Percentiles rank a stretch among this genome's conserved stretches.
Conservation (phyloP, 2,888 invertebrate genomes). For the Listrodromus nycthemerus region DNA sequence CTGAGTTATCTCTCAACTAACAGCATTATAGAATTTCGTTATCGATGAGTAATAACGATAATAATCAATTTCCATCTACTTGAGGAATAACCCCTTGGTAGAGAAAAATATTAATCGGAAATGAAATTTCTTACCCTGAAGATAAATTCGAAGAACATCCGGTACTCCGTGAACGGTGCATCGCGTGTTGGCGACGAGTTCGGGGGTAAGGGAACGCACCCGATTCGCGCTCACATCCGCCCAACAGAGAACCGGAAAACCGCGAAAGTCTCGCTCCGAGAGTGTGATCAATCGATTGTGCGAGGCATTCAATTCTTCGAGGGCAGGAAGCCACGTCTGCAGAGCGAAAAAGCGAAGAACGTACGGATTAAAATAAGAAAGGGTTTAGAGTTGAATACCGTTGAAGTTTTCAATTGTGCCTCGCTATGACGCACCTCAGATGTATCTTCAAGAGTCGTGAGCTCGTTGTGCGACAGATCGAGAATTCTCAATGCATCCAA, state of each 20-base stretch:
- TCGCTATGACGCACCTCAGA: slow-evolving; percentile 88
- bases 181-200: slow-evolving; percentile 92
- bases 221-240: slow-evolving; percentile 92
- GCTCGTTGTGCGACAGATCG: slow-evolving; percentile 91
- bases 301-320: slow-evolving; percentile 91
- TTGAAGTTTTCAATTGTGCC: neutral
- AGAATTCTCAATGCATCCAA: slow-evolving; percentile 90
- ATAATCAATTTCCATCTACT: neutral
- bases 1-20: no score
- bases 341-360: slow-evolving; percentile 20
- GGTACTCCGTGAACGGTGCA: slow-evolving; percentile 93
- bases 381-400: slow-evolving; percentile 24
- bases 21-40: no score
- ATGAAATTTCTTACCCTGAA: slow-evolving; percentile 88
- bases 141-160: slow-evolving; percentile 90
- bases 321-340: slow-evolving; percentile 91
- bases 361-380: slow-evolving; percentile 22
- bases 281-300: slow-evolving; percentile 90
- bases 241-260: slow-evolving; percentile 92
- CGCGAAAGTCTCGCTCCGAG: slow-evolving; percentile 93
- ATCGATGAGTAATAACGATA: neutral
- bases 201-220: slow-evolving; percentile 90
- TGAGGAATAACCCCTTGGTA: neutral
- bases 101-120: neutral
- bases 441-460: slow-evolving; percentile 92